These are phyloP conservation scores for Aphrophora alni DNA, from an alignment of 2,888 invertebrate species.

Conservation along the genomic window DNA sequence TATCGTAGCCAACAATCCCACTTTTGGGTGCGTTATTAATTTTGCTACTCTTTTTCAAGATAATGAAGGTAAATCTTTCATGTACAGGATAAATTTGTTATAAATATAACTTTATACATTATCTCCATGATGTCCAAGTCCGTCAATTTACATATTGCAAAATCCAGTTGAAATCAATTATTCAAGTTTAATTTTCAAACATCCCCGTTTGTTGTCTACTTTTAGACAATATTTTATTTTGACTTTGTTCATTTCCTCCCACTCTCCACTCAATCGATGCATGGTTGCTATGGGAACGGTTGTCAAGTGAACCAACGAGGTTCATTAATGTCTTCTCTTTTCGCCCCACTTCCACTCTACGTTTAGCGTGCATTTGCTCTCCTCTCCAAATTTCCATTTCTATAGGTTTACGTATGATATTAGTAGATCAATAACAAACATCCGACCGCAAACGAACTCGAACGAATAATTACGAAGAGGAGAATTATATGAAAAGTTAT, in stretches of 20 bases:
- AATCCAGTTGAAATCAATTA: not conserved
- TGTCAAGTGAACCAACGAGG: slow-evolving; percentile 30
- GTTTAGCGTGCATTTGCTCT: slow-evolving; percentile 13
- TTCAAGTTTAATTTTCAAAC: not conserved
- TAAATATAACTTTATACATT: no score
- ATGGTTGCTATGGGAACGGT: slow-evolving; percentile 27
- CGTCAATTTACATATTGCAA: not conserved
- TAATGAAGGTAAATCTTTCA: no score
- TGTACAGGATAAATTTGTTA: no score
- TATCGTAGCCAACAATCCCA: no score
- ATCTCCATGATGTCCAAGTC: not conserved
- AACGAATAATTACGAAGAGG: slow-evolving; percentile 15
- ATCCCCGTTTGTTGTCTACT: not conserved
- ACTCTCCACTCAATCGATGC: slow-evolving; percentile 23
- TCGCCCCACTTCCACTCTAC: slow-evolving; percentile 32
- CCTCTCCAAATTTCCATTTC: slow-evolving; percentile 32
- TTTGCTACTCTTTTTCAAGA: no score
- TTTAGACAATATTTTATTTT: slow-evolving; percentile 31
- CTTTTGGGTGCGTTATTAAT: no score
- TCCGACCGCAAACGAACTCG: slow-evolving; percentile 19
- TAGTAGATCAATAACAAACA: slow-evolving; percentile 31
- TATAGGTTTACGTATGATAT: slow-evolving; percentile 32
- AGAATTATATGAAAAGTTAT: slow-evolving; percentile 13
- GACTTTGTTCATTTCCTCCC: slow-evolving; percentile 24
- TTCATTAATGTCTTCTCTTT: slow-evolving; percentile 35